Conservation (phyloP, 2,888 invertebrate species). For the Rhagium mordax region DNA sequence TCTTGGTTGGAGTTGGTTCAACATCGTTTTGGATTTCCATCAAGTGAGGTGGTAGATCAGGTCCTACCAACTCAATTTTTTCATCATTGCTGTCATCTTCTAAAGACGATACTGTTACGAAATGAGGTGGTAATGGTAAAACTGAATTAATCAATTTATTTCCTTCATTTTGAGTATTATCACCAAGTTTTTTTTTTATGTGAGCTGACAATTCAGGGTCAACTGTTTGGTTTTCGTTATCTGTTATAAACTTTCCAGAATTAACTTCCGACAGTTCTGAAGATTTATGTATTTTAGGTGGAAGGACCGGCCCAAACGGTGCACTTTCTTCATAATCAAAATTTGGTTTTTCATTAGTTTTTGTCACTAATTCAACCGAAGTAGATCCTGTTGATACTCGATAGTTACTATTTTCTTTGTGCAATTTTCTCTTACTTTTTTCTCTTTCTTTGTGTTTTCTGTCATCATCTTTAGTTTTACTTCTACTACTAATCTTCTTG, state of each 20-base stretch:
- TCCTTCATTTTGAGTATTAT: not conserved
- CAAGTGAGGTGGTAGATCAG: not conserved
- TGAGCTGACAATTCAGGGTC: slow-evolving; percentile 52
- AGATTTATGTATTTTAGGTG: not conserved
- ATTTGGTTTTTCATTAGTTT: not conserved
- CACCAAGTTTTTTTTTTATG: slow-evolving; percentile 26
- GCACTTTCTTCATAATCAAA: slow-evolving; percentile 1
- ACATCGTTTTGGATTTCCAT: not conserved
- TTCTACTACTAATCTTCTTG: slow-evolving; percentile 5
- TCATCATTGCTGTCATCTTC: not conserved
- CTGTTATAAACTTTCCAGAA: not conserved
- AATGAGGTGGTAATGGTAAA: slow-evolving; percentile 29
- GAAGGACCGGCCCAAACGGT: not conserved
- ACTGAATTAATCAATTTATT: slow-evolving; percentile 5
- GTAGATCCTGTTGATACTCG: not conserved
- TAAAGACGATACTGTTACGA: slow-evolving; percentile 11
- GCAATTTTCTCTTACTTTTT: slow-evolving; percentile 9
- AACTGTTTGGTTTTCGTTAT: slow-evolving; percentile 25
- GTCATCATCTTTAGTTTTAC: slow-evolving; percentile 7
- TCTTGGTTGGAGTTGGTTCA: not conserved
- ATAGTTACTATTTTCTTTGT: not conserved
- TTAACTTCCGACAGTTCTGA: too few species aligned
- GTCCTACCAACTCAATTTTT: not conserved
- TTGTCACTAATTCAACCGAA: not conserved
- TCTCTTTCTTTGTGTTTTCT: slow-evolving; percentile 32